Evolutionary conservation across 2,888 invertebrate species (phyloP).

Genomic region (Lasioglossum malachurum): DNA sequence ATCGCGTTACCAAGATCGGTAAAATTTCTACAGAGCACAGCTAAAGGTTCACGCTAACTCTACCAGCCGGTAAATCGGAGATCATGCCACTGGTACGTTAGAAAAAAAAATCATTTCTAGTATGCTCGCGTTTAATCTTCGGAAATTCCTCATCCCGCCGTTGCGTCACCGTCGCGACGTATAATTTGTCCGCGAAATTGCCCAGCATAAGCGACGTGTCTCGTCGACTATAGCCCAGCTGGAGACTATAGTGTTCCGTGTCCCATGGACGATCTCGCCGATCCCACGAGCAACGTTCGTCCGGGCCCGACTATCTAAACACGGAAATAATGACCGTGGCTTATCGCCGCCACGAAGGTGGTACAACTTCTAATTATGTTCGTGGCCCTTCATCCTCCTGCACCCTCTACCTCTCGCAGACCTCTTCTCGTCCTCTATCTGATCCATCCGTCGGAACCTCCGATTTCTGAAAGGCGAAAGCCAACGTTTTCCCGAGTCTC

Average conservation of each 20-base stretch:
- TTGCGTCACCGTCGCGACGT: background rate
- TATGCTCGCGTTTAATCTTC: background rate
- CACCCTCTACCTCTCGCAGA: background rate
- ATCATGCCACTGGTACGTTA: background rate
- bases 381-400: conserved; percentile 37
- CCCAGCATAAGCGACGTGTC: conserved; percentile 36
- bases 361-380: conserved; percentile 84
- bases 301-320: conserved; percentile 81
- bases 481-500: background rate
- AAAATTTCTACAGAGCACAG: background rate
- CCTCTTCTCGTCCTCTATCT: background rate
- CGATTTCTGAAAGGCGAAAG: background rate
- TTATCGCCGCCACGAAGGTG: conserved; percentile 79
- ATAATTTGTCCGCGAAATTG: conserved; percentile 46
- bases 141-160: background rate
- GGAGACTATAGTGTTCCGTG: conserved; percentile 52
- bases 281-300: conserved; percentile 55
- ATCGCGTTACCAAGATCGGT: background rate
- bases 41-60: background rate
- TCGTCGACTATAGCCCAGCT: conserved; percentile 45
- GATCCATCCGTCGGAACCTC: conserved; percentile 43
- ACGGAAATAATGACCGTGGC: conserved; percentile 83
- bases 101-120: background rate
- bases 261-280: conserved; percentile 42
- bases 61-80: background rate